A percentile compares a stretch with the other conserved stretches of the same genome.
These are phyloP conservation scores for Ormyrus pomaceus DNA, from an alignment of 2,888 invertebrate genomes.

Conservation along the genomic window DNA sequence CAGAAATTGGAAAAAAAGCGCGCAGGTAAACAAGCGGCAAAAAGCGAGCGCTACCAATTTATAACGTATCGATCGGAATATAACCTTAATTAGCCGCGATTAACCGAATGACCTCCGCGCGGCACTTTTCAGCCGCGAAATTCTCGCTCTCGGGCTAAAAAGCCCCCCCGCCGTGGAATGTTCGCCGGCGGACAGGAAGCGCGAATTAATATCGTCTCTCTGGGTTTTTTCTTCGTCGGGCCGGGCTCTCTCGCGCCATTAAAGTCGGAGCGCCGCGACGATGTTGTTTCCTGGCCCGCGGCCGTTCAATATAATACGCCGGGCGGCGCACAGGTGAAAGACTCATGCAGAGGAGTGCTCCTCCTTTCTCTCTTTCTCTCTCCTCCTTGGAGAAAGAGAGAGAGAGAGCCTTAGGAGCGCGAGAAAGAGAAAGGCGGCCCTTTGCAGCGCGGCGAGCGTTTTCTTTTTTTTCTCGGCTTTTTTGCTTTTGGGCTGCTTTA, in stretches of 20 bases:
- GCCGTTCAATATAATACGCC: conserved; percentile 4
- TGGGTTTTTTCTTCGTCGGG: not conserved
- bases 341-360: conserved; percentile 6
- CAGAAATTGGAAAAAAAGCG: too few relatives aligned
- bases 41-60: too few relatives aligned
- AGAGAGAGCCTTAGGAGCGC: not conserved
- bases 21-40: too few relatives aligned
- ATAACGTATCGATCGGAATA: too few relatives aligned
- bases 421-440: conserved; percentile 61
- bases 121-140: too few relatives aligned
- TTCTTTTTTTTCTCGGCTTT: conserved; percentile 7
- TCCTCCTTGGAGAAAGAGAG: not conserved
- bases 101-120: too few relatives aligned
- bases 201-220: conserved; percentile 3
- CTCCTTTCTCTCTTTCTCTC: not conserved
- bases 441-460: conserved; percentile 49
- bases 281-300: conserved; percentile 28
- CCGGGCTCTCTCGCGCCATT: too few relatives aligned
- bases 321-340: conserved; percentile 43
- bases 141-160: too few relatives aligned
- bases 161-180: not conserved
- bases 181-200: not conserved
- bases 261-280: not conserved
- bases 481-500: not conserved
- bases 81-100: too few relatives aligned